Percentiles rank a stretch among this genome's conserved stretches.
These are phyloP conservation scores for Zosterops hypoxanthus DNA, from an alignment of 2,113 vertebrate genomes.

Conservation along the genomic window DNA sequence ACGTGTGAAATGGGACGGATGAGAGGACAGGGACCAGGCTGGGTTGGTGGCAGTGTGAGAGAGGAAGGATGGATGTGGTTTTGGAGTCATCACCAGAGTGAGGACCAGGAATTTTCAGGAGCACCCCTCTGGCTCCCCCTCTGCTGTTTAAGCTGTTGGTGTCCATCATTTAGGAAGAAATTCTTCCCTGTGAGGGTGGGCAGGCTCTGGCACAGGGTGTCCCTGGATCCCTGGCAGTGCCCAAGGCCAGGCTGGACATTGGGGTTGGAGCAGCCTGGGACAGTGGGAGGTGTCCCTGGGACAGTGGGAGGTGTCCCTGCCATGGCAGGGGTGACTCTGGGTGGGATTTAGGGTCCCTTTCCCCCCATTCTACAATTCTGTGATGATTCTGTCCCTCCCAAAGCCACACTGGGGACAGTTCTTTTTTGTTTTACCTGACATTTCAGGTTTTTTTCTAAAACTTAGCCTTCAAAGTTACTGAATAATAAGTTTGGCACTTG, in stretches of 20 bases:
- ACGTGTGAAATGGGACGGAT: not conserved
- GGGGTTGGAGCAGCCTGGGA: not conserved
- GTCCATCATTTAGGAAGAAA: not conserved
- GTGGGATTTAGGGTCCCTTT: accelerated
- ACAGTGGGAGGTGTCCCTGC: not conserved
- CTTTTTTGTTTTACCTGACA: not conserved
- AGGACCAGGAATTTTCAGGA: not conserved
- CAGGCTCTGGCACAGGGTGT: not conserved
- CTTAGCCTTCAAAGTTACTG: not conserved
- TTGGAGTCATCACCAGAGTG: not conserved
- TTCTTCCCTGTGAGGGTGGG: accelerated
- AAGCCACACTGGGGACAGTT: accelerated
- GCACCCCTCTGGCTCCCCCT: not conserved
- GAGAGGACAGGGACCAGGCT: not conserved
- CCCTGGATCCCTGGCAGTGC: not conserved
- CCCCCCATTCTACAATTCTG: not conserved
- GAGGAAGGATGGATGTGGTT: not conserved
- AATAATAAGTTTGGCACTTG: not conserved
- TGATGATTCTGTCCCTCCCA: not conserved
- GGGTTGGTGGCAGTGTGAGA: not conserved
- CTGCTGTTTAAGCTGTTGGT: not conserved
- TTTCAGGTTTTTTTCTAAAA: not conserved
- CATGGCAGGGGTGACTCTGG: not conserved
- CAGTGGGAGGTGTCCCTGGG: not conserved
- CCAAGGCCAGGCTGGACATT: not conserved